Evolutionary conservation across 2,797 vertebrate species (phyloP).

Genomic region (Lacerta viridis): DNA sequence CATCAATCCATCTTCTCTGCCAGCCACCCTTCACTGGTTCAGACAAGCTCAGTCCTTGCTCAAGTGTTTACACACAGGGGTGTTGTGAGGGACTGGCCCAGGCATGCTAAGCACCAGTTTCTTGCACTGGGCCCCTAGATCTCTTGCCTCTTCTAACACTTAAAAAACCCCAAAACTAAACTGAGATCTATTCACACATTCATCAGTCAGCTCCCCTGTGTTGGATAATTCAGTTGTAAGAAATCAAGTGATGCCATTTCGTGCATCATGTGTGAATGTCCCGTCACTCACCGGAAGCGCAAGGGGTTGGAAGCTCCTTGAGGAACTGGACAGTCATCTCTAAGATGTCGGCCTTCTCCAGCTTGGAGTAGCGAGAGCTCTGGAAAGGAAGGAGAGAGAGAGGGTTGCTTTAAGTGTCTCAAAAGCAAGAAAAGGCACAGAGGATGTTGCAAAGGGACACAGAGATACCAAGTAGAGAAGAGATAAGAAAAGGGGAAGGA

Average conservation of each 20-base stretch:
- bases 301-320: conserved; percentile 78
- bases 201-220: too few relatives aligned
- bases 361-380: conserved; percentile 86
- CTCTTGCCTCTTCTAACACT: too few relatives aligned
- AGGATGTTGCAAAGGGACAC: neutral
- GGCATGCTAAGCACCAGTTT: too few relatives aligned
- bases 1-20: neutral
- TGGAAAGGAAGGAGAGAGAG: conserved; percentile 53
- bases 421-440: neutral
- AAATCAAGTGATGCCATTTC: too few relatives aligned
- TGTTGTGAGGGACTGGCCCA: too few relatives aligned
- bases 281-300: conserved; percentile 37
- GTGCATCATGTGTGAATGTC: fast-evolving
- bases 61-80: neutral
- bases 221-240: too few relatives aligned
- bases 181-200: too few relatives aligned
- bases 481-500: neutral
- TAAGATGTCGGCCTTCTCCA: conserved; percentile 92
- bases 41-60: neutral
- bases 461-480: neutral
- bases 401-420: fast-evolving
- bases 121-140: too few relatives aligned
- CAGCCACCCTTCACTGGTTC: neutral
- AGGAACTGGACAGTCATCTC: conserved; percentile 93
- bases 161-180: too few relatives aligned